Evolutionary conservation across 2,888 invertebrate genomes (phyloP).

Genomic region (Pseudococcus viburni): DNA sequence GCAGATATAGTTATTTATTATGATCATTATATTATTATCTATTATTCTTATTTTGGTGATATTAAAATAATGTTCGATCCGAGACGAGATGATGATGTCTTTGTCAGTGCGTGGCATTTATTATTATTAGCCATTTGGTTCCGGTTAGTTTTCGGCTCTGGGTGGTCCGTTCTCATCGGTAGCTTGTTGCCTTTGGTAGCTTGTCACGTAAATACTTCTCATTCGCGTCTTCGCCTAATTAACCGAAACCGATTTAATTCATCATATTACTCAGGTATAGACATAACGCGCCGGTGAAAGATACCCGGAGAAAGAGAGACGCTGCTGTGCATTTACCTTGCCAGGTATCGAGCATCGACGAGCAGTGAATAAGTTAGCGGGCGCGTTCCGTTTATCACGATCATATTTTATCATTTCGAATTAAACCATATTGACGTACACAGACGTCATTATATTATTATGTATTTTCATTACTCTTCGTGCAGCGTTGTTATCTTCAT

Average conservation of each 20-base stretch:
- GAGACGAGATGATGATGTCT: conserved; percentile 65
- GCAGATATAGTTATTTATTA: conserved; percentile 54
- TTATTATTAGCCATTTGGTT: conserved; percentile 65
- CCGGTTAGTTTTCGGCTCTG: conserved; percentile 62
- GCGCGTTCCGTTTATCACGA: conserved; percentile 66
- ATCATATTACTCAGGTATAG: conserved; percentile 63
- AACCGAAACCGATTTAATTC: conserved; percentile 66
- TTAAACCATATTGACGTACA: conserved; percentile 63
- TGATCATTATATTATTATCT: conserved; percentile 61
- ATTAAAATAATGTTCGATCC: conserved; percentile 63
- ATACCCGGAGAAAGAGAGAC: conserved; percentile 4
- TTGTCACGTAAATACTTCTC: conserved; percentile 65
- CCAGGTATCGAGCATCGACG: conserved; percentile 35
- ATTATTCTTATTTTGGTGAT: conserved; percentile 61
- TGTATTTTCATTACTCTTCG: conserved; percentile 57
- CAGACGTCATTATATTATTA: conserved; percentile 65
- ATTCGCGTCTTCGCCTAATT: conserved; percentile 66
- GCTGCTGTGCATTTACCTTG: not conserved
- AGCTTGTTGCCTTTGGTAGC: conserved; percentile 58
- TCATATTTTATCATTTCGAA: conserved; percentile 64
- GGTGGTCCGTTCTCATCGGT: conserved; percentile 66
- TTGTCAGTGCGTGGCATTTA: conserved; percentile 66
- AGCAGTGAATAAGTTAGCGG: conserved; percentile 42
- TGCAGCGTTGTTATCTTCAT: conserved; percentile 27
- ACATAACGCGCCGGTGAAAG: conserved; percentile 54